Evolutionary conservation across 1,140 invertebrate species (phyloP), one percentile per base, ranked within the genome.

Genomic region (Drosophila neocordata): DNA sequence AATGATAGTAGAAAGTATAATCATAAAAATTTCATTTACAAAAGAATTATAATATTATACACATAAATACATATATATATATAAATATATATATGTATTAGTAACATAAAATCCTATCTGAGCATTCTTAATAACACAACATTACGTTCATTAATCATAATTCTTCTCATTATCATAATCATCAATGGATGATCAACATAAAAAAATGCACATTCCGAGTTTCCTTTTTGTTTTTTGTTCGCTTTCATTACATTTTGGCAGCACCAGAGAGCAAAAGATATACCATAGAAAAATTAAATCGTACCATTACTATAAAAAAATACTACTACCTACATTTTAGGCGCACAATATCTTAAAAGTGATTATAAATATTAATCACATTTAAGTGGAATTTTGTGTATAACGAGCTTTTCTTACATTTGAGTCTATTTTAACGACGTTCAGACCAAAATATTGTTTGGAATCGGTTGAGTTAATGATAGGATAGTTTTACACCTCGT

Each of bases 71-170:
- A 56, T 73, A 74, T 4, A 55, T 34, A 31, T 35, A 51, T 53
- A 22, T 41, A 38, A 8, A 38, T 38, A 38, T 51, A 24, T 44
- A 41, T 56, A 18, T 18, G n/a, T 34, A 38, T 37, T 58, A 58
- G 34, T 58, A 58, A 69, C 71, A 69, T 66, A 80, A 70, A 69
- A 24, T 60, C 12, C 13, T 60, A 41, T 41, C 70, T 87, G 74
- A 78, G 72, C 82, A 85, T 87, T 75, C 55, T 82, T 77, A 69
- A 76, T 75, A 79, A 78, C 76, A 82, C 83, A 87, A 87, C 83
- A 66, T 68, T 79, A 73, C 68, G 58, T 58, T 77, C n/a, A 31
- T 35, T 13, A 62, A 69, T 31, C 22, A 62, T 69, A 60, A 57
- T 68, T 59, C 18, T 64, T 68, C 41, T 44, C 13, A 8, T 18